Percentiles rank a stretch among this genome's conserved stretches.
phyloP scores from a whole-genome alignment of 2,797 vertebrate genomes.

The Sebastes oblongus region DNA sequence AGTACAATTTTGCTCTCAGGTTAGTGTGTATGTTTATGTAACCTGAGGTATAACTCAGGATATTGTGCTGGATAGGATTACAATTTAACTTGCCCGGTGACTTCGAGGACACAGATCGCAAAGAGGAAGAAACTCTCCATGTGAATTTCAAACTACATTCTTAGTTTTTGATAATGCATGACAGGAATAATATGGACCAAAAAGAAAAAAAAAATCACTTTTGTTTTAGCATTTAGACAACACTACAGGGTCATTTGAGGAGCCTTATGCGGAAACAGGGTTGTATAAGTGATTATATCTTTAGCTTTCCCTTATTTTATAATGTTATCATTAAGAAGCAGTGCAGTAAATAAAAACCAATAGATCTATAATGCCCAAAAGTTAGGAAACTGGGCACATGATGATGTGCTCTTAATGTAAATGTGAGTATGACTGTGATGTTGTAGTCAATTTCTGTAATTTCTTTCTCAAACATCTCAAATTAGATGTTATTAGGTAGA shows the following conservation, averaged over 20 bases:
- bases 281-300: slow-evolving; percentile 61
- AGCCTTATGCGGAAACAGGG: slow-evolving; percentile 82
- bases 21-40: slow-evolving; percentile 74
- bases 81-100: slow-evolving; percentile 47
- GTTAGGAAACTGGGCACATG: slow-evolving; percentile 63
- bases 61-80: slow-evolving; percentile 59
- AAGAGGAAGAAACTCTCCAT: slow-evolving; percentile 29
- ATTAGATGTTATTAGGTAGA: slow-evolving; percentile 76
- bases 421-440: slow-evolving; percentile 79
- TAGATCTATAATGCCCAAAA: slow-evolving; percentile 51
- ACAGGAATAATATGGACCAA: slow-evolving; percentile 58
- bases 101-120: slow-evolving; percentile 33
- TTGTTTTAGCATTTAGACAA: slow-evolving; percentile 33
- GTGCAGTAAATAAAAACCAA: slow-evolving; percentile 58
- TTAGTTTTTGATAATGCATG: slow-evolving; percentile 57
- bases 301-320: slow-evolving; percentile 60
- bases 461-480: slow-evolving; percentile 72
- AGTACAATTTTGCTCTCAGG: slow-evolving; percentile 78
- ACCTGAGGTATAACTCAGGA: slow-evolving; percentile 78
- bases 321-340: slow-evolving; percentile 50
- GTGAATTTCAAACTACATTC: slow-evolving; percentile 40
- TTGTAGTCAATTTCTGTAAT: slow-evolving; percentile 76
- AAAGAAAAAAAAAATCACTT: slow-evolving; percentile 43
- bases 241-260: slow-evolving; percentile 77
- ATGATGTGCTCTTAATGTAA: slow-evolving; percentile 77